Evolutionary conservation across 2,888 invertebrate species (phyloP).

Genomic region (Incurvaria masculella): DNA sequence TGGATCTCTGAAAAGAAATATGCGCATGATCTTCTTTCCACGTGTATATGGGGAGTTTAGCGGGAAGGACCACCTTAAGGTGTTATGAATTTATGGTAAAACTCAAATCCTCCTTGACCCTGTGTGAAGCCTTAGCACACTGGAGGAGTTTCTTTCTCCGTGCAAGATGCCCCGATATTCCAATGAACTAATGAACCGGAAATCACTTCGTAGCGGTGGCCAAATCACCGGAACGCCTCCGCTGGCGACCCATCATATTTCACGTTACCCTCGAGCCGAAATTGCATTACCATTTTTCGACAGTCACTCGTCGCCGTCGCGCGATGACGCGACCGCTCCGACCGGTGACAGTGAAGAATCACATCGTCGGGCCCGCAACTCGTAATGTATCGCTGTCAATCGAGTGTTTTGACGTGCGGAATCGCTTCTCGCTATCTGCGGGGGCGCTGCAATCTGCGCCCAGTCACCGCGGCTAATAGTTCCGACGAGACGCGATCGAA

Average conservation of each 20-base stretch:
- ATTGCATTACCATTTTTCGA: slow-evolving; percentile 48
- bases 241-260: slow-evolving; percentile 26
- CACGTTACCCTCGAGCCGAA: slow-evolving; percentile 29
- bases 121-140: no score
- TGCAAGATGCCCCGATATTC: no score
- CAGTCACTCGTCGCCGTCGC: slow-evolving; percentile 38
- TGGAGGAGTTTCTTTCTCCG: no score
- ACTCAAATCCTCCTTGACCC: no score
- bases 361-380: slow-evolving; percentile 37
- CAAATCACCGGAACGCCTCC: not conserved
- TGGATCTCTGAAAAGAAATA: no score
- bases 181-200: no score
- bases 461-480: slow-evolving; percentile 36
- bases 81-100: no score
- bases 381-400: slow-evolving; percentile 53
- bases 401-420: slow-evolving; percentile 45
- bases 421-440: slow-evolving; percentile 37
- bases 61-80: no score
- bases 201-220: no score
- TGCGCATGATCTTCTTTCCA: no score
- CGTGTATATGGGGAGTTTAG: no score
- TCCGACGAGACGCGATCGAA: not conserved
- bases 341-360: slow-evolving; percentile 52
- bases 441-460: slow-evolving; percentile 28
- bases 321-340: slow-evolving; percentile 44